phyloP scores from a whole-genome alignment of 2,888 invertebrate genomes.

The Nomada goodeniana region DNA sequence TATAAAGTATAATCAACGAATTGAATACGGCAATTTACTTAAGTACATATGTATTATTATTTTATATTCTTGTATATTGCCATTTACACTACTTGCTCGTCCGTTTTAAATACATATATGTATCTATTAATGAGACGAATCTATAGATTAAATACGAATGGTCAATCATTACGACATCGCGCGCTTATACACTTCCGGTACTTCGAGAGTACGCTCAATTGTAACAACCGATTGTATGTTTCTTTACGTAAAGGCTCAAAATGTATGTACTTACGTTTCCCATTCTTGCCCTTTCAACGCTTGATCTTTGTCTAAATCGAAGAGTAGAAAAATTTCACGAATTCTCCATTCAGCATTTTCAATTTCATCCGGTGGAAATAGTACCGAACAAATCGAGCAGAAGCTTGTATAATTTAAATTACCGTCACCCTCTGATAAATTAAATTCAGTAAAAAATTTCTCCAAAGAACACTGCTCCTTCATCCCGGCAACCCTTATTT shows the following conservation, averaged over 20 bases:
- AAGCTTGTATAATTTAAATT: constrained; percentile 71
- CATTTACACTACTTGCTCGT: not conserved
- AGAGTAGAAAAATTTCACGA: constrained; percentile 90
- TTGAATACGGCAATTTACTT: too few species aligned
- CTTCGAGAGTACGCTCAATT: not conserved
- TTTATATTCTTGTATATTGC: too few species aligned
- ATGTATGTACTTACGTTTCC: constrained; percentile 79
- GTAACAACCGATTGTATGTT: not conserved
- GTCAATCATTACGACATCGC: not conserved
- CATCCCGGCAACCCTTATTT: not conserved
- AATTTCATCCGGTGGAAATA: constrained; percentile 72
- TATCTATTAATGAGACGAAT: not conserved
- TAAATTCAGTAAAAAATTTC: constrained; percentile 8
- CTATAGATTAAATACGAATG: not conserved
- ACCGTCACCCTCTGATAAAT: not conserved
- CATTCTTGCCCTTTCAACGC: constrained; percentile 92
- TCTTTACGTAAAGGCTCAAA: not conserved
- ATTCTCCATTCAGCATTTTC: constrained; percentile 86
- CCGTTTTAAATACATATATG: not conserved
- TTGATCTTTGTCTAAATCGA: constrained; percentile 91
- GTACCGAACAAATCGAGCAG: constrained; percentile 67
- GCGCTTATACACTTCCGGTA: not conserved
- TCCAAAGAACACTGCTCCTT: not conserved
- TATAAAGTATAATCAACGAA: too few species aligned
- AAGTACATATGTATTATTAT: too few species aligned